These are phyloP conservation scores for Euleptes europaea DNA, from an alignment of 2,113 vertebrate species.

Conservation along the genomic window DNA sequence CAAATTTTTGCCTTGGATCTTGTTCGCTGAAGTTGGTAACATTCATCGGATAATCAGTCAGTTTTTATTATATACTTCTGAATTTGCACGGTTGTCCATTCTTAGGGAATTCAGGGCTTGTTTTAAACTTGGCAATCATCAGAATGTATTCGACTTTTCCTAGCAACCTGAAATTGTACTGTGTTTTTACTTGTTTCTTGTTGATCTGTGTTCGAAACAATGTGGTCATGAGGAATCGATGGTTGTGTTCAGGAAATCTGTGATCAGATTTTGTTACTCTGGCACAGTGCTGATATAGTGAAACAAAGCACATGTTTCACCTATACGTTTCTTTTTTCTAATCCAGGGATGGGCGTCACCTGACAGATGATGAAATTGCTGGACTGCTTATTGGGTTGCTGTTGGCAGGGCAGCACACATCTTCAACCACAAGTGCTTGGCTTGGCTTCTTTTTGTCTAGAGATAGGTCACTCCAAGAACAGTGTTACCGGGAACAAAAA, in stretches of 20 bases:
- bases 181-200: background rate
- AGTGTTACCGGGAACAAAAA: conserved; percentile 90
- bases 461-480: conserved; percentile 83
- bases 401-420: conserved; percentile 94
- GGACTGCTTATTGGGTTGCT: conserved; percentile 96
- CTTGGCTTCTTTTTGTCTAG: conserved; percentile 93
- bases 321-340: fast-evolving
- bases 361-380: conserved; percentile 85
- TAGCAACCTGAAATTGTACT: background rate
- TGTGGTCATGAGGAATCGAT: background rate
- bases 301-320: background rate
- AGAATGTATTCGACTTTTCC: background rate
- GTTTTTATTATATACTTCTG: background rate
- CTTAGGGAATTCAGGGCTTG: background rate
- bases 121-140: background rate
- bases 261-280: background rate
- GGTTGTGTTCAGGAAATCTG: background rate
- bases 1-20: no score
- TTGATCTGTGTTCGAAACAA: background rate
- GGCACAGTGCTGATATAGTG: background rate
- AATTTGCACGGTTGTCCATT: background rate
- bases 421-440: conserved; percentile 96
- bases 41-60: background rate
- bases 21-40: no score
- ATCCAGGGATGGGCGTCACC: conserved; percentile 80